These are phyloP conservation scores for Acrocephalus kingi DNA, from an alignment of 2,113 vertebrate genomes.

Conservation along the genomic window DNA sequence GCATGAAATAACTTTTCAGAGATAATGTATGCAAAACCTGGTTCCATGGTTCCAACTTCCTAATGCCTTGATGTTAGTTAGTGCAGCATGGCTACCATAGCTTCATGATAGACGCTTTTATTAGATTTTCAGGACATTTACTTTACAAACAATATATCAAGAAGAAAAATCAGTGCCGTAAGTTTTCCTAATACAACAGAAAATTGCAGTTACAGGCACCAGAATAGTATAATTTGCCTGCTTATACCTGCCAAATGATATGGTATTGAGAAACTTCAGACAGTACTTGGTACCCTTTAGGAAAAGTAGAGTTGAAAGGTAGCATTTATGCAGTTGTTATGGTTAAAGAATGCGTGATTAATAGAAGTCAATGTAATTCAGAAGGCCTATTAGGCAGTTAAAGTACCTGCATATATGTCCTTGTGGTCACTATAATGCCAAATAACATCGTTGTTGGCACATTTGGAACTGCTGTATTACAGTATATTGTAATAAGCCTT, in stretches of 20 bases:
- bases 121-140: neutral
- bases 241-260: neutral
- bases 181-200: neutral
- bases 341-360: neutral
- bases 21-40: neutral
- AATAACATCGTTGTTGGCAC: rapidly evolving
- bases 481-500: neutral
- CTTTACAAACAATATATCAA: neutral
- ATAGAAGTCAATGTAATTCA: neutral
- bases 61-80: neutral
- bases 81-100: neutral
- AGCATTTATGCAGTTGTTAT: neutral
- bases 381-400: neutral
- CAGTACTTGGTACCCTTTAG: neutral
- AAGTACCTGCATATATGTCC: neutral
- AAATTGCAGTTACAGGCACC: neutral
- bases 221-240: neutral
- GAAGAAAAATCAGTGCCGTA: neutral
- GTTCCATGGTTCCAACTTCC: neutral
- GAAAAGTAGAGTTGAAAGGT: neutral
- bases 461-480: neutral
- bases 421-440: neutral
- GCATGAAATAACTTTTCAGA: neutral
- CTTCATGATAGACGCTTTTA: neutral
- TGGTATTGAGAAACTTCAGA: neutral